Evolutionary conservation across 2,113 vertebrate genomes (phyloP).

Genomic region (Talpa occidentalis): DNA sequence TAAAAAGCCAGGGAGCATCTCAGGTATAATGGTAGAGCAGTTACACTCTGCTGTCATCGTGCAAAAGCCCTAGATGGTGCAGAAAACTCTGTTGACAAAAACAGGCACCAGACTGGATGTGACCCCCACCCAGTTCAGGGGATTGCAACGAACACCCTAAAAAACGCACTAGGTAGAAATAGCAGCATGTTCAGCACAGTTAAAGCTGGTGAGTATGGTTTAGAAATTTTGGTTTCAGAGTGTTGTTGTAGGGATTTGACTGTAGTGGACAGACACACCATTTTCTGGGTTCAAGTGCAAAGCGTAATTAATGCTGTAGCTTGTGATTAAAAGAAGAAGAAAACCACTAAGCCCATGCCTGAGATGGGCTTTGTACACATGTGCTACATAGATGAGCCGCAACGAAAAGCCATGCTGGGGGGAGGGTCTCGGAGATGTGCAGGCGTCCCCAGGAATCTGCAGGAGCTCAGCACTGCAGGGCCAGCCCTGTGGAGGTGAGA

Average conservation of each 20-base stretch:
- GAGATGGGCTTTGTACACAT: background rate
- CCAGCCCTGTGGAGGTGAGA: no score
- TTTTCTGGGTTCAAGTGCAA: background rate
- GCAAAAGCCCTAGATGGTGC: background rate
- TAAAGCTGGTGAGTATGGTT: background rate
- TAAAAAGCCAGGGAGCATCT: background rate
- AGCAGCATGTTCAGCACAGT: background rate
- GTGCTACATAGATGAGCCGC: no score
- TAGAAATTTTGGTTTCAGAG: background rate
- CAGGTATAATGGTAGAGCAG: background rate
- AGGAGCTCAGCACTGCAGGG: no score
- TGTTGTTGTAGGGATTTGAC: fast-evolving
- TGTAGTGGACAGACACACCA: background rate
- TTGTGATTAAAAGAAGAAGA: background rate
- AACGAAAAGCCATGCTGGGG: no score
- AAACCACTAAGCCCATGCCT: background rate
- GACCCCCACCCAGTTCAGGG: background rate
- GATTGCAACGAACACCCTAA: background rate
- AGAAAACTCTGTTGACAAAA: background rate
- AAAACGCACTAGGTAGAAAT: background rate
- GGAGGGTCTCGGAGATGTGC: no score
- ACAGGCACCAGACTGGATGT: background rate
- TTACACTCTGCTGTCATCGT: background rate
- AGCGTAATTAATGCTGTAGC: background rate
- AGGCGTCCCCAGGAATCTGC: no score